Evolutionary conservation across 2,888 invertebrate genomes (phyloP).

Genomic region (Conomelus anceps): DNA sequence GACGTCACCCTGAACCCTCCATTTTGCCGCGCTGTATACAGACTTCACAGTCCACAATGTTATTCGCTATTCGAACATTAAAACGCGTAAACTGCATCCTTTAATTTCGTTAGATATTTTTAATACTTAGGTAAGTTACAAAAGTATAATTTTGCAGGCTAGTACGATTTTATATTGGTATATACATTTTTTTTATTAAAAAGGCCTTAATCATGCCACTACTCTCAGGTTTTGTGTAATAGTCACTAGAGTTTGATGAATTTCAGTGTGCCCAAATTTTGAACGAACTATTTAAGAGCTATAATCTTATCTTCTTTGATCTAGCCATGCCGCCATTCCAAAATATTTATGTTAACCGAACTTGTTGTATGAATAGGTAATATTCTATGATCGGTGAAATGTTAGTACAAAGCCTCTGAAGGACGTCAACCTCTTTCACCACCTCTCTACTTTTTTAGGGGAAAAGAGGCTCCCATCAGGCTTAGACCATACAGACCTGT

Average conservation of each 20-base stretch:
- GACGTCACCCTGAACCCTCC: slow-evolving; percentile 6
- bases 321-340: not conserved
- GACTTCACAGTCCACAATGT: slow-evolving; percentile 11
- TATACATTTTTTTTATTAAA: not conserved
- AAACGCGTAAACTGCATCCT: slow-evolving; percentile 3
- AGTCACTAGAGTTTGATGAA: slow-evolving; percentile 8
- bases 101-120: slow-evolving; percentile 1
- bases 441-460: no score
- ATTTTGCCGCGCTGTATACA: not conserved
- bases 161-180: slow-evolving; percentile 9
- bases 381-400: slow-evolving; percentile 11
- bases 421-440: no score
- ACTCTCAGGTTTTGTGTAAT: slow-evolving; percentile 11
- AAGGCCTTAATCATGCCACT: not conserved
- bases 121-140: not conserved
- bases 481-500: no score
- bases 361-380: slow-evolving; percentile 13
- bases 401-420: no score
- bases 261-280: slow-evolving; percentile 5
- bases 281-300: not conserved
- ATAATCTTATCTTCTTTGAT: no score
- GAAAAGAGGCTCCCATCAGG: no score
- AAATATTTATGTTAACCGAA: slow-evolving; percentile 12
- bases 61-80: slow-evolving; percentile 6
- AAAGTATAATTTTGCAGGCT: slow-evolving; percentile 7